Base-by-base conservation (phyloP, 2,888 invertebrate species). In the Acleris laterana region DNA sequence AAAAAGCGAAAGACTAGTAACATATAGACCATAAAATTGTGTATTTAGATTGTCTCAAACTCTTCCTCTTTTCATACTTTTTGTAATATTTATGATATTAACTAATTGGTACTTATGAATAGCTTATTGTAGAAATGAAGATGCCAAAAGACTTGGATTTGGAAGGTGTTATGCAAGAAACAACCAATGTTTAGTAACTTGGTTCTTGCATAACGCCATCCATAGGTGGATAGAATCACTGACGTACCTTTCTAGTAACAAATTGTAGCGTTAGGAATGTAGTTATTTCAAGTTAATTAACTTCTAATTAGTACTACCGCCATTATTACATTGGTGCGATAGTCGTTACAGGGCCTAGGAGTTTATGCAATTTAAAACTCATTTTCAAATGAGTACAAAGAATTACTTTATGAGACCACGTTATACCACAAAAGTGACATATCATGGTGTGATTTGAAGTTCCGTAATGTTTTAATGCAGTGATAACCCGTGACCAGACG, bases 241-340 rank as follows among this genome's bases (percentile, higher is more conserved):
- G 32, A 61, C 22, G 61, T 66, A 66, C 61, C 51, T 66, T 66
- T 62, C 25, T 66, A 66, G 66, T 44, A 62, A 66, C 51, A 46
- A 66, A 66, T 61, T 49, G 9, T 52, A 66, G 38, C 17, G 28
- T 57, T 51, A 57, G 46, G 5, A 22, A 56, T 7, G 49, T 63
- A 57, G 51, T 11, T 51, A 56, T 52, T 52, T 49, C 22, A 9
- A 17, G 32, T 46, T 48, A n/a, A 46, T 57, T 17, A 38, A 38
- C 38, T 50, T 20, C 13, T 50, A 13, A 57, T 48, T 44, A 13
- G 56, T n/a, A 57, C 25, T 57, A 42, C 25, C 22, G 17, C 50
- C 20, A 19, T 50, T 1, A 11, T 50, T 50, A 7, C 3, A 22
- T 3, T 13, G 19, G 22, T 17, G 46, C 46, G 17, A 2, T 0